Evolutionary conservation across 2,888 invertebrate species (phyloP), one percentile per base, ranked within the genome.

Genomic region (Isoperla grammatica): DNA sequence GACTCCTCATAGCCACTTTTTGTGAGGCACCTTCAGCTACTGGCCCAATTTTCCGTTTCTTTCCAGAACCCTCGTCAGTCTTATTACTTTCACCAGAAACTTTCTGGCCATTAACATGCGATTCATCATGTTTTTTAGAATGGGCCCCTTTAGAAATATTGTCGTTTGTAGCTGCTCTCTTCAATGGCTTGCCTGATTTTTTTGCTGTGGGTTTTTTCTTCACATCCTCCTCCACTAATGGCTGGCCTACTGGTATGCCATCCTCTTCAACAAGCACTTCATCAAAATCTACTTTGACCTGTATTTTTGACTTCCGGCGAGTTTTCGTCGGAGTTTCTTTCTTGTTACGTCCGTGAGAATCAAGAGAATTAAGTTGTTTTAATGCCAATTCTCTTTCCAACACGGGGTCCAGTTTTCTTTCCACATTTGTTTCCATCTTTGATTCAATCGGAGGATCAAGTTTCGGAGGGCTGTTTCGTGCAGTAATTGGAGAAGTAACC

Each of bases 321-420:
- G 2, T 9, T 20, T 40, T 57, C 49, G 3, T 22, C 11, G 4
- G 13, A 4, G 1, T 57, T 61, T 56, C 11, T 45, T 42, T 49
- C 46, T 13, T 13, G 13, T 40, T 23, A 56, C 57, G 39, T 23
- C 15, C 17, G 50, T 13, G n/a, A n/a, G n/a, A n/a, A n/a, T n/a
- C n/a, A n/a, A n/a, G n/a, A n/a, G n/a, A n/a, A n/a, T n/a, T 72
- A 4, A 82, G 72, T 65, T 82, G 82, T 65, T 81, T 80, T 49
- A 82, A 67, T 1, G 82, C 82, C 17, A 81, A 71, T 69, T 81
- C 78, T 19, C 78, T 72, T 68, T 81, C 81, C 29, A 75, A 65
- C n/a, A n/a, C n/a, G n/a, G n/a, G n/a, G n/a, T n/a, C n/a, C n/a
- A n/a, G n/a, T n/a, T n/a, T n/a, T n/a, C n/a, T n/a, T n/a, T n/a